Percentiles rank a stretch among this genome's conserved stretches.
Evolutionary conservation across 2,797 vertebrate species (phyloP).

Genomic region (Myiothlypis coronata): DNA sequence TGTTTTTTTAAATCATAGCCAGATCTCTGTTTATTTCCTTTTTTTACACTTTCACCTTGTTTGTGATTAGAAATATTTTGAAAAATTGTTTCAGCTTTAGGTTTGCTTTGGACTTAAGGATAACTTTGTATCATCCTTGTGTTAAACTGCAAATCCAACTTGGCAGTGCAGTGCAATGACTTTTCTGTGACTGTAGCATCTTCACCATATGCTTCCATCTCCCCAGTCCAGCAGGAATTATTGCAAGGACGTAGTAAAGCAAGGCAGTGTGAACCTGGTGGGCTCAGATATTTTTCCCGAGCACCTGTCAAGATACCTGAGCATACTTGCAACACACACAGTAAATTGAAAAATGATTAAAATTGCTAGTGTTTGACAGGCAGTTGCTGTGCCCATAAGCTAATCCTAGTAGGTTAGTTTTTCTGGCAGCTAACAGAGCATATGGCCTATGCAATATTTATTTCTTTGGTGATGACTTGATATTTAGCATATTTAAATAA

Average conservation of each 20-base stretch:
- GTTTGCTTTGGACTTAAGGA: neutral
- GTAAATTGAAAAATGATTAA: conserved; percentile 52
- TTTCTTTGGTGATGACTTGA: conserved; percentile 65
- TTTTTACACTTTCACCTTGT: neutral
- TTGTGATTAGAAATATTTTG: neutral
- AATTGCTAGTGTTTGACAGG: conserved; percentile 30
- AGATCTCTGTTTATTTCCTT: neutral
- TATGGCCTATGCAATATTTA: conserved; percentile 73
- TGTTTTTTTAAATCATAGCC: neutral
- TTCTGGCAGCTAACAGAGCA: conserved; percentile 70
- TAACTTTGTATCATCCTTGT: neutral
- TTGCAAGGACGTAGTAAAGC: neutral
- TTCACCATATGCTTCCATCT: neutral
- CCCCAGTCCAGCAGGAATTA: neutral
- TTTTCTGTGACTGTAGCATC: neutral
- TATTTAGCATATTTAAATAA: conserved; percentile 60
- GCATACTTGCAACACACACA: neutral
- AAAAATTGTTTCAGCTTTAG: neutral
- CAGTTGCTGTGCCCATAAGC: conserved; percentile 19
- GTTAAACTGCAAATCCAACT: neutral
- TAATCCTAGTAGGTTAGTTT: conserved; percentile 64
- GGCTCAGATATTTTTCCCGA: neutral
- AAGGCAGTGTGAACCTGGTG: neutral
- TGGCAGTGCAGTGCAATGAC: neutral
- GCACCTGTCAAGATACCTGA: conserved; percentile 41